phyloP scores from a whole-genome alignment of 2,888 invertebrate genomes.

The Melanostoma mellinum region DNA sequence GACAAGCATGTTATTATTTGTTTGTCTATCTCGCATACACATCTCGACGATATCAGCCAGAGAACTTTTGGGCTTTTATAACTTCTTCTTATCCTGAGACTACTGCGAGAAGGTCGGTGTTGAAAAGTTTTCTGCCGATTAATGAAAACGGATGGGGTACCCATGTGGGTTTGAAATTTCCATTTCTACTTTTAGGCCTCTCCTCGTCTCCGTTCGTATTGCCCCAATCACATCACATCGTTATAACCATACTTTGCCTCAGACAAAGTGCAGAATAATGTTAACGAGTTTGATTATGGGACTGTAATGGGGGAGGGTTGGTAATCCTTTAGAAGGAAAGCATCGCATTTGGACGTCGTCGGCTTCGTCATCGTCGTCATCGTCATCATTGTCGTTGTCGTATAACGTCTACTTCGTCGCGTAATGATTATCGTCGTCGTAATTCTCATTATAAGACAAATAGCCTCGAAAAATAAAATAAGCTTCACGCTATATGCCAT shows the following conservation, averaged over 20 bases:
- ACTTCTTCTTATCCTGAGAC: background rate
- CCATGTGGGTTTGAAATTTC: slow-evolving; percentile 51
- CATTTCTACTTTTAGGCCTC: slow-evolving; percentile 22
- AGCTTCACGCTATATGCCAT: slow-evolving; percentile 30
- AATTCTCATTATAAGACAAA: slow-evolving; percentile 31
- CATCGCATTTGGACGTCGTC: slow-evolving; percentile 13
- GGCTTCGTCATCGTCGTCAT: slow-evolving; percentile 7
- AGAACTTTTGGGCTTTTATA: background rate
- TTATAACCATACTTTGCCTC: slow-evolving; percentile 19
- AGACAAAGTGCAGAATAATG: slow-evolving; percentile 70
- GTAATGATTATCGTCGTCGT: background rate
- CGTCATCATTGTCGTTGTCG: background rate
- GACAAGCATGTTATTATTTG: slow-evolving; percentile 32
- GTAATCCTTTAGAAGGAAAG: slow-evolving; percentile 39
- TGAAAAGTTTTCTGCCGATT: slow-evolving; percentile 15
- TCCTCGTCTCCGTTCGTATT: background rate
- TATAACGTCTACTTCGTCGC: slow-evolving; percentile 4
- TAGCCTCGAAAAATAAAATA: slow-evolving; percentile 42
- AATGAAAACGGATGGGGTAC: slow-evolving; percentile 48
- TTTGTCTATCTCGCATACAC: background rate
- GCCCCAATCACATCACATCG: slow-evolving; percentile 30
- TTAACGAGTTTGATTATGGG: slow-evolving; percentile 65
- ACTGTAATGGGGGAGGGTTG: slow-evolving; percentile 30
- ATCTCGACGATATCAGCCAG: background rate
- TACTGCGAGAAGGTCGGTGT: slow-evolving; percentile 7